Percentiles rank a stretch among this genome's conserved stretches.
phyloP scores from a whole-genome alignment of 1,140 invertebrate genomes.

The Capitella teleta region DNA sequence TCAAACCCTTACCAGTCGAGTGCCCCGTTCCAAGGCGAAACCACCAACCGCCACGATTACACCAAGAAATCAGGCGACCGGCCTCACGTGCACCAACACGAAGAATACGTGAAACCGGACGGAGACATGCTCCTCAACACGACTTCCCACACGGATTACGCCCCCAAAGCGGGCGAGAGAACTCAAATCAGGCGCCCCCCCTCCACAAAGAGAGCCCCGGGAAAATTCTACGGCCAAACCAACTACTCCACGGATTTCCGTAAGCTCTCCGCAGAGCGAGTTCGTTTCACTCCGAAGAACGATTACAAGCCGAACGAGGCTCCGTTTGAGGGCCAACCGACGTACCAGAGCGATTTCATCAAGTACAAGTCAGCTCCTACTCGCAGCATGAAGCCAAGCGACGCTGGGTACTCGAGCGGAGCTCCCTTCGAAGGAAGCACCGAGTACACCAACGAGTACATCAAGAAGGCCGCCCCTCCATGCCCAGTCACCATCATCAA shows the following conservation, averaged over 20 bases:
- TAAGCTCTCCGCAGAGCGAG: slow-evolving; percentile 28
- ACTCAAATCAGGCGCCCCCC: slow-evolving; percentile 13
- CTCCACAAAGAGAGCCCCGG: slow-evolving; percentile 17
- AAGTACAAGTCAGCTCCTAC: slow-evolving; percentile 16
- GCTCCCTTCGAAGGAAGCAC: slow-evolving; percentile 35
- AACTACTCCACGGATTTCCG: slow-evolving; percentile 38
- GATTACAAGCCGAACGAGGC: slow-evolving; percentile 31
- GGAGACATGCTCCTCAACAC: slow-evolving; percentile 29
- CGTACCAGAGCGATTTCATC: slow-evolving; percentile 35
- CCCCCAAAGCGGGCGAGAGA: slow-evolving; percentile 20
- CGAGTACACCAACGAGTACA: slow-evolving; percentile 38
- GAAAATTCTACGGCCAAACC: slow-evolving; percentile 35
- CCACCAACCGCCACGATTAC: slow-evolving; percentile 20
- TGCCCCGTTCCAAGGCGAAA: slow-evolving; percentile 18
- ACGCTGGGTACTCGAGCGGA: slow-evolving; percentile 18
- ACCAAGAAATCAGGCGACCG: slow-evolving; percentile 17
- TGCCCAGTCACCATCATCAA: slow-evolving; percentile 33
- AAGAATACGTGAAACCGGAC: slow-evolving; percentile 18
- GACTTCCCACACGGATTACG: slow-evolving; percentile 18
- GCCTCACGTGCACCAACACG: slow-evolving; percentile 11
- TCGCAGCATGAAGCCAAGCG: slow-evolving; percentile 28
- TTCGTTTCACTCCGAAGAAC: slow-evolving; percentile 16
- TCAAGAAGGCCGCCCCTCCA: slow-evolving; percentile 24
- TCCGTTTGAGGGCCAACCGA: slow-evolving; percentile 38
- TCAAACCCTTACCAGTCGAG: slow-evolving; percentile 11